Base-by-base conservation (phyloP, 2,888 invertebrate species). In the Protodeltote pygarga region DNA sequence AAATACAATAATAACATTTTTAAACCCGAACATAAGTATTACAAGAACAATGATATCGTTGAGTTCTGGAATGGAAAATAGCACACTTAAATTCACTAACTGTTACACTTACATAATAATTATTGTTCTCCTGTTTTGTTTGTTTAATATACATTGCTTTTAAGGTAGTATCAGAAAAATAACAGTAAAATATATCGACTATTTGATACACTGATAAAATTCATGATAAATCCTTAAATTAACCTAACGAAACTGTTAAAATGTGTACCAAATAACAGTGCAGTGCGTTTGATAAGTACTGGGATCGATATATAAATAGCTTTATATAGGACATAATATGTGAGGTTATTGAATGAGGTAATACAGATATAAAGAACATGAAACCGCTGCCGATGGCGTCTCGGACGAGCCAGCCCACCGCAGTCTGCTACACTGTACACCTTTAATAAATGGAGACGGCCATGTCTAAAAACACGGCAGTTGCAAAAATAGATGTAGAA, bases 61-160 rank as follows among this genome's bases (percentile, higher is more conserved):
- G 90, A 89, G 87, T 90, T 89, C 84, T 90, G 91, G 91, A 91
- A 91, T 91, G 91, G 89, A 90, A 92, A 90, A 90, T 91, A 92
- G 91, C 91, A 91, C 90, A 89, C 91, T 89, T 91, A 92, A 88
- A 90, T 90, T 92, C 92, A 92, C 92, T 91, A 90, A 91, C 89
- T 86, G 90, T 92, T 92, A 91, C 88, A 86, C 91, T 92, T 92
- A 92, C 81, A 90, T 87, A 83, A 89, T 91, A 92, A 91, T 92
- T 92, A 91, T 92, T 92, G 91, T 92, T 92, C 92, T 90, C 87
- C 89, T 90, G 90, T 83, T 89, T 90, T 91, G 85, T 88, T 87
- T 89, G 87, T 90, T n/a, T 58, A 88, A 86, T 88, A 91, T 88
- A 91, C 87, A 89, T 90, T 89, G 90, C 88, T 91, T 65, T 88